phyloP scores from a whole-genome alignment of 2,113 vertebrate genomes.

The Gambusia holbrooki region DNA sequence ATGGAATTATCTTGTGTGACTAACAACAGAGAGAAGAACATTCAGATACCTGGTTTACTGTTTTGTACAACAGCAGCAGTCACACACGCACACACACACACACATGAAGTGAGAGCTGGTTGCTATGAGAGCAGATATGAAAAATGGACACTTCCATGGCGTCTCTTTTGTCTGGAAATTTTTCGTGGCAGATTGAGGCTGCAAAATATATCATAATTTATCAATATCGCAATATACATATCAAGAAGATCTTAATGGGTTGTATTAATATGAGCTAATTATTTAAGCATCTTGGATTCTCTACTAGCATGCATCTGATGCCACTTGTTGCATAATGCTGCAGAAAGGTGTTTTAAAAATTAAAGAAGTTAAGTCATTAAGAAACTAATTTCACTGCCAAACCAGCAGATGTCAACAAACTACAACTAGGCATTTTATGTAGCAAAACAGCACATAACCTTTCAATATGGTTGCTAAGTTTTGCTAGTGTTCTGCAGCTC shows the following conservation, averaged over 20 bases:
- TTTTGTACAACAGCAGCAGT: neutral
- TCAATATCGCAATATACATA: neutral
- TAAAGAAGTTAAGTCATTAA: neutral
- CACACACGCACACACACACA: neutral
- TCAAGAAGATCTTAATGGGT: neutral
- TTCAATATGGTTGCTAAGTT: no score
- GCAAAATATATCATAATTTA: no score
- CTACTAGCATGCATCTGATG: neutral
- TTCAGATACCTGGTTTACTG: neutral
- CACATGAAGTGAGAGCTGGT: neutral
- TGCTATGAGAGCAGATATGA: neutral
- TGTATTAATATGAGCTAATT: neutral
- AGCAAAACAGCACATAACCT: neutral
- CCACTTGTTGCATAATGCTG: no score
- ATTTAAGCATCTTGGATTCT: neutral
- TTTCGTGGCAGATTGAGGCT: no score
- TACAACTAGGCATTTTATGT: neutral
- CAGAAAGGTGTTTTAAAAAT: neutral
- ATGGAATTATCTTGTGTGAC: neutral
- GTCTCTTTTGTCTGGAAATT: no score
- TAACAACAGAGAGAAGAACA: neutral
- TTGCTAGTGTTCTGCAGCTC: no score
- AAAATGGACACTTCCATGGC: neutral
- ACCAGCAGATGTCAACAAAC: neutral
- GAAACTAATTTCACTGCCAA: neutral